Percentiles rank a stretch among this genome's conserved stretches.
Conservation (phyloP, 2,888 invertebrate species). For the Dryobota labecula region DNA sequence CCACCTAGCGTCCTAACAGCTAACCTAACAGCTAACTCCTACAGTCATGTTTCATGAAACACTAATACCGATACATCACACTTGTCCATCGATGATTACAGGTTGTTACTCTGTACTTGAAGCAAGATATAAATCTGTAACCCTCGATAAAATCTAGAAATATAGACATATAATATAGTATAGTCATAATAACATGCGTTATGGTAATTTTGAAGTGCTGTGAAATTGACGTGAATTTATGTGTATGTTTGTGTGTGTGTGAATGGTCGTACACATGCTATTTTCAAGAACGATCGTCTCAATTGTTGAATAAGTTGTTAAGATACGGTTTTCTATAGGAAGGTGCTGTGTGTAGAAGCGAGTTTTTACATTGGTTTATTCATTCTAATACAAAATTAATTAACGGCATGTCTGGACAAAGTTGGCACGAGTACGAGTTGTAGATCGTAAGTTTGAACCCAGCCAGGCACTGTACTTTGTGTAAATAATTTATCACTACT, state of each 20-base stretch:
- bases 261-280: conserved; percentile 25
- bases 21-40: too few species aligned
- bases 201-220: conserved; percentile 25
- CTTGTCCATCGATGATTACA: conserved; percentile 7
- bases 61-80: background rate
- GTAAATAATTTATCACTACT: too few species aligned
- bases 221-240: conserved; percentile 32
- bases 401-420: too few species aligned
- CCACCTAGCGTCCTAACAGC: too few species aligned
- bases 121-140: conserved; percentile 36
- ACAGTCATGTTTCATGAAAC: too few species aligned
- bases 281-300: background rate
- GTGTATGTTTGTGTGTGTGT: conserved; percentile 7
- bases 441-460: too few species aligned
- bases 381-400: background rate
- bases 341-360: background rate
- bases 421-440: too few species aligned
- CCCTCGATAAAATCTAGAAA: conserved; percentile 42
- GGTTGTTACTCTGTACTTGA: conserved; percentile 8
- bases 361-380: background rate
- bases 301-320: background rate
- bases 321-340: background rate
- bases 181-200: conserved; percentile 29
- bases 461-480: too few species aligned
- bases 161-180: too few species aligned